Conservation (phyloP, 2,888 invertebrate species). For the Phrixothrix hirtus region DNA sequence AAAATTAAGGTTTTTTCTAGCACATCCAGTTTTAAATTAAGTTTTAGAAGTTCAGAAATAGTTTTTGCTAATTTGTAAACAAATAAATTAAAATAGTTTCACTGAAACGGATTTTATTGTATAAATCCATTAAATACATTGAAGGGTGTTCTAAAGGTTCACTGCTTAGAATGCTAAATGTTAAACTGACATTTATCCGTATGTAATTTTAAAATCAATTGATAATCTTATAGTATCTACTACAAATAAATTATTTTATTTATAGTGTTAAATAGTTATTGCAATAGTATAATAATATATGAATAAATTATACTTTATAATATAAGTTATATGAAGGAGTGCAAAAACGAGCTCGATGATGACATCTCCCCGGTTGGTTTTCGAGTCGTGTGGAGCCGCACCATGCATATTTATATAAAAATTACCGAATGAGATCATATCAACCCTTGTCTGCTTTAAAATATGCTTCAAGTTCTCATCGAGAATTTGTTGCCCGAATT, state of each 20-base stretch:
- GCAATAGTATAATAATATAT: conserved; percentile 43
- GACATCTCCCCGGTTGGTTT: conserved; percentile 29
- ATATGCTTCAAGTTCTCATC: conserved; percentile 26
- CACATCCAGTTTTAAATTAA: no score
- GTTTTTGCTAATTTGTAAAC: no score
- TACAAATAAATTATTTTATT: conserved; percentile 32
- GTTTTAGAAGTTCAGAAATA: no score
- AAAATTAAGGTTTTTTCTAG: no score
- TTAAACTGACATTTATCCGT: no score
- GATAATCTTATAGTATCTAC: not conserved
- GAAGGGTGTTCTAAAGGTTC: no score
- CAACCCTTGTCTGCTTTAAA: conserved; percentile 30
- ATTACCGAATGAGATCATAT: conserved; percentile 37
- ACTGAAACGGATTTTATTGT: no score
- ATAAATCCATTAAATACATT: no score
- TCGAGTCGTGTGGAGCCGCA: conserved; percentile 37
- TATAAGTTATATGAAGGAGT: conserved; percentile 43
- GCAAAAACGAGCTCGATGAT: conserved; percentile 36
- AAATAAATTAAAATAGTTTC: no score
- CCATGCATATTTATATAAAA: conserved; percentile 47
- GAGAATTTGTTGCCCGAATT: conserved; percentile 22
- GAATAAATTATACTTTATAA: conserved; percentile 48
- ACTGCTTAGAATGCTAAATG: no score
- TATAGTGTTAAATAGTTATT: conserved; percentile 31
- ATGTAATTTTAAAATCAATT: no score